Evolutionary conservation across 2,888 invertebrate species (phyloP).

Genomic region (Agonum fuliginosum): DNA sequence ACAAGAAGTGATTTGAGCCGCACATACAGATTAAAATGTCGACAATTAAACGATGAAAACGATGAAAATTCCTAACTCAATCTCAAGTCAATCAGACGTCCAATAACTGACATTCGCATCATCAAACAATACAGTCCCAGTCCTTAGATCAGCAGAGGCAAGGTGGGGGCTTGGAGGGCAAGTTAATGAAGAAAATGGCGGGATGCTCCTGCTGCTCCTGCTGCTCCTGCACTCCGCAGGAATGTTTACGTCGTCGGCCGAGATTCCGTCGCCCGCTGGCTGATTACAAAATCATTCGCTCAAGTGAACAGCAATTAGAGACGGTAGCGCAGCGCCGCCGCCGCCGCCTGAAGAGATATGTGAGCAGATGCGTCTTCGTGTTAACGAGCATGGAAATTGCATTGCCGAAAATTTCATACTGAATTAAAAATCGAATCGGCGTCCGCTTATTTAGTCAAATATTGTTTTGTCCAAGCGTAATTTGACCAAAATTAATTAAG

Average conservation of each 20-base stretch:
- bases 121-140: slow-evolving; percentile 4
- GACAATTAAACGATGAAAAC: not conserved
- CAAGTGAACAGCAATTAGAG: slow-evolving; percentile 67
- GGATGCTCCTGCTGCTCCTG: too few species aligned
- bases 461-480: too few species aligned
- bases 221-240: slow-evolving; percentile 35
- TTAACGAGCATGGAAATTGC: slow-evolving; percentile 40
- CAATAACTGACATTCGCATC: slow-evolving; percentile 22
- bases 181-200: slow-evolving; percentile 53
- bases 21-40: too few species aligned
- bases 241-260: slow-evolving; percentile 61
- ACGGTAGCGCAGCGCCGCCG: not conserved
- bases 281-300: slow-evolving; percentile 69
- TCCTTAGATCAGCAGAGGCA: not conserved
- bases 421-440: too few species aligned
- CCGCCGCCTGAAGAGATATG: not conserved
- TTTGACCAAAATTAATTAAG: too few species aligned
- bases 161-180: not conserved
- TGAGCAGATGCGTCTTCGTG: slow-evolving; percentile 51
- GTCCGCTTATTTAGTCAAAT: too few species aligned
- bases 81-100: slow-evolving; percentile 15
- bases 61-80: slow-evolving; percentile 19
- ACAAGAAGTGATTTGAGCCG: too few species aligned
- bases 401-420: too few species aligned
- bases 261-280: slow-evolving; percentile 67